phyloP scores from a whole-genome alignment of 2,888 invertebrate genomes.

The Sisyra terminalis region DNA sequence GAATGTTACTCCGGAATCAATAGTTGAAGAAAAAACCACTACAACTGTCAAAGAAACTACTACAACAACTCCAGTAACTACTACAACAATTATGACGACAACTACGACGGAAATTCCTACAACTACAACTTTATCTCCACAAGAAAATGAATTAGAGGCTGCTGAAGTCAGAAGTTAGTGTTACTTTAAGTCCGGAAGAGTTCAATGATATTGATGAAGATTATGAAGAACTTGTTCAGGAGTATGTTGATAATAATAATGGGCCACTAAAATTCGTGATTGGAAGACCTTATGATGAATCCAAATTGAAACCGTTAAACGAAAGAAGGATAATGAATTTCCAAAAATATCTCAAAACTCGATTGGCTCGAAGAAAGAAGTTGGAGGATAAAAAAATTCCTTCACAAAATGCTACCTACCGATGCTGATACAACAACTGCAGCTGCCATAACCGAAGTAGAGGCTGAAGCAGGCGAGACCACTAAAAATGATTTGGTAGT shows the following conservation, averaged over 20 bases:
- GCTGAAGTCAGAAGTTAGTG: conserved; percentile 14
- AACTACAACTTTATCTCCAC: conserved; percentile 12
- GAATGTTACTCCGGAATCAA: conserved; percentile 8
- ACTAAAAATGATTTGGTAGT: conserved; percentile 1
- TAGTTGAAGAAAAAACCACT: conserved; percentile 11
- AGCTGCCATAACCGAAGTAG: not conserved
- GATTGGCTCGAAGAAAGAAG: conserved; percentile 12
- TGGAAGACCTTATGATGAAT: conserved; percentile 9
- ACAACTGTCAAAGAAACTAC: conserved; percentile 10
- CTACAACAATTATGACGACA: conserved; percentile 6
- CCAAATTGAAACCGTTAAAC: conserved; percentile 10
- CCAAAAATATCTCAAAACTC: conserved; percentile 13
- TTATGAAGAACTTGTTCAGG: not conserved
- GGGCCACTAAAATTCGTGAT: conserved; percentile 6
- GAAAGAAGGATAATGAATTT: conserved; percentile 11
- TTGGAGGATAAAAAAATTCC: not conserved
- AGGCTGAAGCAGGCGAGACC: not conserved
- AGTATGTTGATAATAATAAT: not conserved
- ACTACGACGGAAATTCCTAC: conserved; percentile 2
- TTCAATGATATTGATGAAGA: conserved; percentile 1
- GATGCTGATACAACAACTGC: not conserved
- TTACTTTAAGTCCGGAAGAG: not conserved
- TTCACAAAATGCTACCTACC: not conserved
- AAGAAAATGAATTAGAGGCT: conserved; percentile 13
- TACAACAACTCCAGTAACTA: conserved; percentile 8